Percentiles rank a stretch among this genome's conserved stretches.
These are phyloP conservation scores for Galemys pyrenaicus DNA, from an alignment of 2,113 vertebrate species.

Conservation along the genomic window DNA sequence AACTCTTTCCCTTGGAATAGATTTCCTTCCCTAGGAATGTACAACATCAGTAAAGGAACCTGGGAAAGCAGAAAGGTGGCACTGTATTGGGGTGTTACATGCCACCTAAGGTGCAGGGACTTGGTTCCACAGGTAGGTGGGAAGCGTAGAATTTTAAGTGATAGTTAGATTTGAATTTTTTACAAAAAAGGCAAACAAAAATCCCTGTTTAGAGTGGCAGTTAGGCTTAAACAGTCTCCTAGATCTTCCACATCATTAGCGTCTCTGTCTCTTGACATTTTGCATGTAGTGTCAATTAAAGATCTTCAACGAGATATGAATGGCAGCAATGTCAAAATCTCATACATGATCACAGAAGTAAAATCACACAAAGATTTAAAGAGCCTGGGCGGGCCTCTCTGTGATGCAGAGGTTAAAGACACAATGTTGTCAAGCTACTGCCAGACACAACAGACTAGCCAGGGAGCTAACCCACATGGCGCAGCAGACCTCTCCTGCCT, in stretches of 20 bases:
- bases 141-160: neutral
- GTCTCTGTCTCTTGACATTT: neutral
- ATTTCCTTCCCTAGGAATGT: neutral
- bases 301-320: neutral
- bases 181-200: neutral
- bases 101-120: neutral
- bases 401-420: too few species aligned
- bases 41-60: neutral
- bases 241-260: neutral
- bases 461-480: too few species aligned
- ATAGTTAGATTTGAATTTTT: conserved; percentile 34
- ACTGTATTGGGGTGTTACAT: neutral
- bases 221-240: neutral
- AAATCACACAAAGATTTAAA: neutral
- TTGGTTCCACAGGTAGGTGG: neutral
- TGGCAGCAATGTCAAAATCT: neutral
- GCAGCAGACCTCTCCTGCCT: too few species aligned
- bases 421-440: too few species aligned
- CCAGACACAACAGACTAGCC: too few species aligned
- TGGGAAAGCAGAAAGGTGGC: neutral
- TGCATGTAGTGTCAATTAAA: neutral
- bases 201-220: neutral
- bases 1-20: neutral
- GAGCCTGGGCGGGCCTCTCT: neutral
- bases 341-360: neutral